phyloP scores from a whole-genome alignment of 2,113 vertebrate genomes.

The Orcinus orca region DNA sequence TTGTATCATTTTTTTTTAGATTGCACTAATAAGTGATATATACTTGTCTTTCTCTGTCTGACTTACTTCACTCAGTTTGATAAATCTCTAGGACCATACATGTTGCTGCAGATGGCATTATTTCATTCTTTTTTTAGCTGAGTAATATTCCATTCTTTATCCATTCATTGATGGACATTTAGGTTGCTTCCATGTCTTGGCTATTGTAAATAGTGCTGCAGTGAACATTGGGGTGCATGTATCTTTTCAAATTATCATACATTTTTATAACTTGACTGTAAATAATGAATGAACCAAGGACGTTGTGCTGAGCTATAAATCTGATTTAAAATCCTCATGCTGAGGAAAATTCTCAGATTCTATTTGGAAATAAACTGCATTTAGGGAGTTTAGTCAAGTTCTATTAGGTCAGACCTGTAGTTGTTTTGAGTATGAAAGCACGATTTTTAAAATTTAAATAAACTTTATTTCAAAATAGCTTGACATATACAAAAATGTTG shows the following conservation, averaged over 20 bases:
- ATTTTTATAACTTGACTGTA: neutral
- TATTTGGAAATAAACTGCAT: neutral
- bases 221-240: neutral
- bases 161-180: neutral
- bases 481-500: neutral
- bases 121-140: neutral
- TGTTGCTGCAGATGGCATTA: neutral
- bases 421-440: neutral
- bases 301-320: neutral
- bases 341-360: neutral
- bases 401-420: neutral
- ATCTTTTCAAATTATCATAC: neutral
- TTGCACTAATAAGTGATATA: neutral
- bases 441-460: neutral
- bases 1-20: neutral
- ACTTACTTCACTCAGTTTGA: neutral
- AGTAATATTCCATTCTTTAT: neutral
- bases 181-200: neutral
- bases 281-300: neutral
- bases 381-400: neutral
- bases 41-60: neutral
- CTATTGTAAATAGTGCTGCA: neutral
- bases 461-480: neutral
- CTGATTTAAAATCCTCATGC: neutral
- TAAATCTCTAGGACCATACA: neutral